Evolutionary conservation across 2,797 vertebrate species (phyloP).

Genomic region (Pantherophis alleghaniensis): DNA sequence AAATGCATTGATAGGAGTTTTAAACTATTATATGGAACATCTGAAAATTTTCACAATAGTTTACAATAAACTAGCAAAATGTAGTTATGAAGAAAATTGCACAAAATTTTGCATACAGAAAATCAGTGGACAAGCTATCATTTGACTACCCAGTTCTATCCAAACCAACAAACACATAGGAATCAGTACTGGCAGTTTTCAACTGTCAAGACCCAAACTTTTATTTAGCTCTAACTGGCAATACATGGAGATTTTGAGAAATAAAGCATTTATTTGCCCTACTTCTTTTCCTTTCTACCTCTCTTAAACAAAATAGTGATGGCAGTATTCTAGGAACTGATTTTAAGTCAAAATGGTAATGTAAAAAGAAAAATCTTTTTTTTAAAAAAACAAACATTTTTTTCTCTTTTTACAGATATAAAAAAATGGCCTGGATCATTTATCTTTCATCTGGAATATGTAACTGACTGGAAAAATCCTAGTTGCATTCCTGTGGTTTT

Average conservation of each 20-base stretch:
- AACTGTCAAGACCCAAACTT: neutral
- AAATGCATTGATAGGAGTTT: neutral
- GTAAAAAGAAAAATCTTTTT: neutral
- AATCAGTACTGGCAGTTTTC: neutral
- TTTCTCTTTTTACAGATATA: conserved; percentile 6
- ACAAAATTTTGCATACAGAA: neutral
- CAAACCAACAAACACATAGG: neutral
- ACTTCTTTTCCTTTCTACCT: neutral
- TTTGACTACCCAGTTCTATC: neutral
- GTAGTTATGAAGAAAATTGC: neutral
- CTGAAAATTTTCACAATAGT: neutral
- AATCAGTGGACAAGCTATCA: neutral
- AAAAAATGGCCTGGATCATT: neutral
- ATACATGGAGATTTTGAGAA: neutral
- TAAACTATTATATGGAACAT: neutral
- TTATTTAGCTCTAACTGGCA: neutral
- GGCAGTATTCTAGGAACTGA: neutral
- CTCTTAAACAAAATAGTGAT: neutral
- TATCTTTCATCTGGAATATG: conserved; percentile 17
- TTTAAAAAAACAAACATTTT: neutral
- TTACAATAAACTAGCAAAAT: neutral
- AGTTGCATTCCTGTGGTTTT: neutral
- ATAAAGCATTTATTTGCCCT: neutral
- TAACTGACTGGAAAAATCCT: neutral
- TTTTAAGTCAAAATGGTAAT: neutral